Percentiles rank a stretch among this genome's conserved stretches.
Evolutionary conservation across 2,888 invertebrate genomes (phyloP).

Genomic region (Agonopterix alstromeriana): DNA sequence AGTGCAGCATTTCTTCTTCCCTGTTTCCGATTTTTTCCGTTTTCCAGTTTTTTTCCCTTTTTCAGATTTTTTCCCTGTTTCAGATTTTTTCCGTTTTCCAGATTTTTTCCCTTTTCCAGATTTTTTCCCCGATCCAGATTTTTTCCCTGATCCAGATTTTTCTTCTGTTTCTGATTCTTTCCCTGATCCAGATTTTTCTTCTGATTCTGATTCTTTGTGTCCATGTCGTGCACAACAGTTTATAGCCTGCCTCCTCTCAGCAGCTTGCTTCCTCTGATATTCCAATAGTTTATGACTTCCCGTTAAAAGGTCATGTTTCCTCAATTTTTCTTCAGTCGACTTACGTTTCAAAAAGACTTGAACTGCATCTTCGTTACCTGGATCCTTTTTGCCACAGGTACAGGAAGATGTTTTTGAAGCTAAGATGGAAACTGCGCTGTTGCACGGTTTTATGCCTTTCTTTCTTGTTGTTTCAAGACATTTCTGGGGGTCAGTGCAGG

Average conservation of each 20-base stretch:
- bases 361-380: constrained; percentile 28
- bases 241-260: constrained; percentile 10
- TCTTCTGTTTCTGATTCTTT: too few relatives aligned
- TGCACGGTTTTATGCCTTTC: constrained; percentile 46
- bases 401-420: constrained; percentile 45
- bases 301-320: constrained; percentile 34
- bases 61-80: too few relatives aligned
- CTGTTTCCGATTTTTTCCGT: too few relatives aligned
- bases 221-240: constrained; percentile 54
- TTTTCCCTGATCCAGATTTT: too few relatives aligned
- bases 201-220: too few relatives aligned
- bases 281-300: constrained; percentile 38
- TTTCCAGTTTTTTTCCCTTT: too few relatives aligned
- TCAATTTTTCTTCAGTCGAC: constrained; percentile 41
- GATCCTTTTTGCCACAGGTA: constrained; percentile 36
- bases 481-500: constrained; percentile 50
- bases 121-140: too few relatives aligned
- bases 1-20: constrained; percentile 7
- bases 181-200: too few relatives aligned
- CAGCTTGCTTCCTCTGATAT: constrained; percentile 37
- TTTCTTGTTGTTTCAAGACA: constrained; percentile 45
- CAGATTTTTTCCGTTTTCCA: too few relatives aligned
- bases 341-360: constrained; percentile 45
- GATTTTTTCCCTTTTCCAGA: too few relatives aligned
- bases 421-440: constrained; percentile 61